Evolutionary conservation across 2,113 vertebrate genomes (phyloP).

Genomic region (Ochotona princeps): DNA sequence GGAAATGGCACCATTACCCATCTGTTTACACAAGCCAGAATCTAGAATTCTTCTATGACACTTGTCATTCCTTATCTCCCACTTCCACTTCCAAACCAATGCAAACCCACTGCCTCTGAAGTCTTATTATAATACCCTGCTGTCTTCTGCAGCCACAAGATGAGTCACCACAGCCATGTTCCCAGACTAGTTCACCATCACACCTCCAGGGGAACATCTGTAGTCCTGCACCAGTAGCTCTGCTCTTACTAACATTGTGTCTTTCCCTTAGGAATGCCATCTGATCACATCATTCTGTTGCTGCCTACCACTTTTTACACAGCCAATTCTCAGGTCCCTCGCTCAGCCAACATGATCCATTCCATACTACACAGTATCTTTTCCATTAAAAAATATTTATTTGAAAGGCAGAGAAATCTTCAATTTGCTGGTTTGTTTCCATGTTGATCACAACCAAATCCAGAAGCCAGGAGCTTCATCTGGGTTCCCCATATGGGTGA

Average conservation of each 20-base stretch:
- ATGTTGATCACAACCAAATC: too few species aligned
- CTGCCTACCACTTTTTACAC: background rate
- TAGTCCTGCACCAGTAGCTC: fast-evolving
- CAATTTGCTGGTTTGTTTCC: too few species aligned
- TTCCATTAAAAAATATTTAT: background rate
- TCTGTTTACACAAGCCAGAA: background rate
- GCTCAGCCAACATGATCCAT: background rate
- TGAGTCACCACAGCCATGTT: too few species aligned
- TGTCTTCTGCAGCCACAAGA: too few species aligned
- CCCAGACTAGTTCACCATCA: background rate
- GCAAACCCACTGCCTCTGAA: background rate
- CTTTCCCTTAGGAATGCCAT: background rate
- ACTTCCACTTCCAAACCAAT: background rate
- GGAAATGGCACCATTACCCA: background rate
- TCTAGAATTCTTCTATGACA: background rate
- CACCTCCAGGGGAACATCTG: background rate
- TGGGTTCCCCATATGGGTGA: too few species aligned
- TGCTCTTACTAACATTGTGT: background rate
- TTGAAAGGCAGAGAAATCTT: too few species aligned
- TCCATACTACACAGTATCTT: background rate
- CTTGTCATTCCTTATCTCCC: background rate
- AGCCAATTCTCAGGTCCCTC: background rate
- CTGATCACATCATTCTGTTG: background rate
- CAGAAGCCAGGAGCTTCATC: too few species aligned
- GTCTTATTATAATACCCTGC: background rate